phyloP scores from a whole-genome alignment of 1,140 invertebrate species.

The Coenobita brevimanus region DNA sequence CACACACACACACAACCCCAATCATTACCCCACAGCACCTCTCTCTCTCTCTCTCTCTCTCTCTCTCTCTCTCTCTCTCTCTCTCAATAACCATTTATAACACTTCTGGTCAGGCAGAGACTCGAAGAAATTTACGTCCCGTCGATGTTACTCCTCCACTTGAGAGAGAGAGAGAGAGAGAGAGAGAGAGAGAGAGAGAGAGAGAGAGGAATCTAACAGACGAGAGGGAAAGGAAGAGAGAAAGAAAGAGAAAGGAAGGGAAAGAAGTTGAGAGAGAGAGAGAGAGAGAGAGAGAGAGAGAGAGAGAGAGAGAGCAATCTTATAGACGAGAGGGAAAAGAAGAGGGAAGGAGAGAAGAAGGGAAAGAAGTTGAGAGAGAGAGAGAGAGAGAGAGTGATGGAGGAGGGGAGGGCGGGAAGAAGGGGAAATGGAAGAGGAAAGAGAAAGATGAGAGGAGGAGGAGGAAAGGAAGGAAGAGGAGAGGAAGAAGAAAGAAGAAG shows the following conservation, averaged over 20 bases:
- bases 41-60: too few relatives aligned
- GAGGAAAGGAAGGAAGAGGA: not conserved
- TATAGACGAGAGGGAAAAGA: not conserved
- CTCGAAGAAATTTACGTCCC: too few relatives aligned
- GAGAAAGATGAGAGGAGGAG: not conserved
- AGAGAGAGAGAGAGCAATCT: slow-evolving; percentile 5
- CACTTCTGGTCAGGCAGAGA: too few relatives aligned
- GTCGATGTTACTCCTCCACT: too few relatives aligned
- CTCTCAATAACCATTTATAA: not conserved
- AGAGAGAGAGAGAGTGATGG: not conserved
- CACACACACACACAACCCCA: too few relatives aligned
- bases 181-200: too few relatives aligned
- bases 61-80: not conserved
- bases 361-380: not conserved
- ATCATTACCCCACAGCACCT: too few relatives aligned
- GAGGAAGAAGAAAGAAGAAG: not conserved
- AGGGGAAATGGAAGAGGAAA: not conserved
- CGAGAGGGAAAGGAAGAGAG: too few relatives aligned
- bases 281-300: slow-evolving; percentile 11
- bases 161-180: too few relatives aligned
- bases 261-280: not conserved
- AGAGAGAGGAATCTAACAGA: too few relatives aligned
- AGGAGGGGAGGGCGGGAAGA: not conserved
- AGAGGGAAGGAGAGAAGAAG: too few relatives aligned
- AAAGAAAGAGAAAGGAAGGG: not conserved